Base-by-base conservation (phyloP, 2,113 vertebrate genomes). In the Pteruthius melanotis region DNA sequence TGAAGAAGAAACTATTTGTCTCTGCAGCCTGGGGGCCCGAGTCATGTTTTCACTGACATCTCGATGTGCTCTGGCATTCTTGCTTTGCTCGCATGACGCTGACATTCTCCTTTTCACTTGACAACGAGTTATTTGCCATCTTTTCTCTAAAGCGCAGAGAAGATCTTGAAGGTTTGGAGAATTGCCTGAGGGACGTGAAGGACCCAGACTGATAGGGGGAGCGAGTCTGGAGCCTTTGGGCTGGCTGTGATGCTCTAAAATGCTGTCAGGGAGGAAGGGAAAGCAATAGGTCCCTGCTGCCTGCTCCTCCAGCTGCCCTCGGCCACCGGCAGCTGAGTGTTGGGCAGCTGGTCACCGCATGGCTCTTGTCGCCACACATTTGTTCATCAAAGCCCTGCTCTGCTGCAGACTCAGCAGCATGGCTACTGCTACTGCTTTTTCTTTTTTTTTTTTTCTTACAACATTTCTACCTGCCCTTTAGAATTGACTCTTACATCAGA, bases 271-370 rank as follows among this genome's bases (percentile, higher is more conserved):
- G 68, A 61, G 68, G 19, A 20, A n/a, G 44, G n/a, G 78, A 28
- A 33, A 35, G 82, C 2, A 6, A 3, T 72, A 3, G 0, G 0
- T 31, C 6, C 11, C 33, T 83, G 56, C 42, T 2, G 6, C 35
- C 65, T 82, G 92, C 68, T 83, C 13, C 87, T 49, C 22, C 33
- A 11, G 7, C 19, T 49, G 45, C 50, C 50, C 81, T 52, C 9
- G 14, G 76, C 61, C 27, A 26, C 66, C 9, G 31, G 61, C 71
- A 82, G 44, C 56, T 23, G 28, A 30, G 52, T 3, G 37, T 24
- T 10, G 4, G 37, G 44, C 80, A 76, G 66, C 56, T 47, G 3
- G n/a, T 57, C 39, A 54, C 74, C 8, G 1, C 60, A 61, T 0
- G 4, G 74, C 89, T 85, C 45, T 80, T 57, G 80, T 65, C 27